A percentile compares a stretch with the other conserved stretches of the same genome.
phyloP scores from a whole-genome alignment of 1,140 invertebrate genomes.

The Oedothorax gibbosus region DNA sequence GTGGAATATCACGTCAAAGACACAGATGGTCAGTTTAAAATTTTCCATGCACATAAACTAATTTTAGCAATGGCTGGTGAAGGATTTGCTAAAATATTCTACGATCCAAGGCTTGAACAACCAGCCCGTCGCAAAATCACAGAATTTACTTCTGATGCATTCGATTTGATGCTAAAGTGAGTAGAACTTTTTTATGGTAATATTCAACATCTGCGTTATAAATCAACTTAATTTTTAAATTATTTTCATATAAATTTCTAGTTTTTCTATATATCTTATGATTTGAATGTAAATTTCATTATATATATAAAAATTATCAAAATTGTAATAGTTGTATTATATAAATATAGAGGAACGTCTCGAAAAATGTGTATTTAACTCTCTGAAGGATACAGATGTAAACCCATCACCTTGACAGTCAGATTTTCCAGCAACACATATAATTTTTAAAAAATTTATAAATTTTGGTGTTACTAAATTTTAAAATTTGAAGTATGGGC shows the following conservation, averaged over 20 bases:
- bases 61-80: slow-evolving; percentile 8
- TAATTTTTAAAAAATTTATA: too few species aligned
- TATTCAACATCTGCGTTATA: neutral
- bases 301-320: neutral
- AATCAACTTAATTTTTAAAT: neutral
- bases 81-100: neutral
- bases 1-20: neutral
- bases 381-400: neutral
- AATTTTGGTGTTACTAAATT: too few species aligned
- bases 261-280: neutral
- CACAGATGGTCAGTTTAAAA: neutral
- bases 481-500: too few species aligned
- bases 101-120: neutral
- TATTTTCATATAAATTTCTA: neutral
- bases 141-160: neutral
- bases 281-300: neutral
- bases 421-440: neutral
- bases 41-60: slow-evolving; percentile 2
- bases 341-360: too few species aligned
- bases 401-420: neutral
- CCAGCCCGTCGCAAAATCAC: neutral
- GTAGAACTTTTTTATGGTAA: neutral
- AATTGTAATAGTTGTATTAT: neutral
- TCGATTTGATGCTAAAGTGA: slow-evolving; percentile 11
- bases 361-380: too few species aligned